Base-by-base conservation (phyloP, 2,888 invertebrate genomes). In the Alloscopus bannaensis region DNA sequence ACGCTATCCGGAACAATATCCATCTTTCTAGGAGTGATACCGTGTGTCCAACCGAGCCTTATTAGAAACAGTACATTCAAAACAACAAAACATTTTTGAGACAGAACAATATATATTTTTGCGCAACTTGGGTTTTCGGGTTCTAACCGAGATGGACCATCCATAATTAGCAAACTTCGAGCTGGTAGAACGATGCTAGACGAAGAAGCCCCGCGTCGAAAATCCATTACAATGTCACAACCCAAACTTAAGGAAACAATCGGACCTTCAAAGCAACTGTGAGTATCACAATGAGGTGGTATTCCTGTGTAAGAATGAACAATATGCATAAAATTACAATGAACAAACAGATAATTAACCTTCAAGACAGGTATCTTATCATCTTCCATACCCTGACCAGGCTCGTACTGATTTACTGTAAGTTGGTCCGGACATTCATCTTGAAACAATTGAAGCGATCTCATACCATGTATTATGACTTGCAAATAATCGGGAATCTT, bases 211-310 rank as follows among this genome's bases (percentile, higher is more conserved):
- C n/a, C n/a, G n/a, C n/a, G n/a, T n/a, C n/a, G n/a, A 89, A 97
- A 98, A 86, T 98, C 95, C 97, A 98, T 98, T 0, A 96, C 91
- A 66, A 94, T 92, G 75, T 93, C 91, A 0, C 95, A 93, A 2
- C 93, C 93, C 18, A 98, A 90, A 2, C 97, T 98, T 0, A 99
- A 88, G 0, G 97, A 96, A 28, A 98, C 87, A 81, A 99, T 94
- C 1, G 94, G 94, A 87, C 94, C 93, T 84, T 94, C 93, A 89
- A 99, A 99, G 0, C 96, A 94, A 88, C 96, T 96, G 87, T 98
- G 97, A 0, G 96, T 97, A 88, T 99, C 99, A 22, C 97, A 93
- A 89, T 99, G 99, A 0, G 94, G 92, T 36, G 99, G 98, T 87
- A 99, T 99, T 45, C 97, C 96, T 94, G 86, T 13, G 88, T 47